Percentiles rank a stretch among this genome's conserved stretches.
phyloP scores from a whole-genome alignment of 2,888 invertebrate genomes.

The Agrotis segetum region DNA sequence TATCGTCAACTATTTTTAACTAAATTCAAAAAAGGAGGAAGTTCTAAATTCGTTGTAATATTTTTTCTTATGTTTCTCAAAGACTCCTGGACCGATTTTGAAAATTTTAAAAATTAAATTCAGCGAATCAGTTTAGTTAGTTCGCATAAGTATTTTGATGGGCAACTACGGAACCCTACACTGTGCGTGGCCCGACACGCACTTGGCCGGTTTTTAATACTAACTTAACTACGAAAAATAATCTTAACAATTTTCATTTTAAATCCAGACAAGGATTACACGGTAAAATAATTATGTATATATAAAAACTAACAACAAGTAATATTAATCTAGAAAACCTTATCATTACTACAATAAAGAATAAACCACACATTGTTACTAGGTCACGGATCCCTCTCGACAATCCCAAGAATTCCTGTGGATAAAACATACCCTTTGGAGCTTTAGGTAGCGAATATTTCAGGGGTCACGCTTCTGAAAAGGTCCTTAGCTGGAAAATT shows the following conservation, averaged over 20 bases:
- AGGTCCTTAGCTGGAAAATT: slow-evolving; percentile 38
- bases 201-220: too few species aligned
- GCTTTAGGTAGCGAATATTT: slow-evolving; percentile 27
- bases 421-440: slow-evolving; percentile 18
- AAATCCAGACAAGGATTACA: neutral
- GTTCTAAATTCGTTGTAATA: too few species aligned
- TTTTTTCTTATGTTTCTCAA: too few species aligned
- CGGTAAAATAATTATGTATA: neutral
- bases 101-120: too few species aligned
- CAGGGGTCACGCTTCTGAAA: slow-evolving; percentile 15
- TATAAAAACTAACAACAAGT: neutral
- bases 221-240: too few species aligned
- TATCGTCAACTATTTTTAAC: too few species aligned
- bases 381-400: slow-evolving; percentile 4
- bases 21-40: too few species aligned
- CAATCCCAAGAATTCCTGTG: slow-evolving; percentile 27
- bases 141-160: too few species aligned
- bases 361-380: slow-evolving; percentile 14
- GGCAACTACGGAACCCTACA: too few species aligned
- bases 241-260: neutral
- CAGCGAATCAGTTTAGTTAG: too few species aligned
- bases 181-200: too few species aligned
- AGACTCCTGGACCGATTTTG: too few species aligned
- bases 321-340: neutral
- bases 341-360: slow-evolving; percentile 17